Percentiles rank a stretch among this genome's conserved stretches.
Conservation (phyloP, 1,140 invertebrate genomes). For the Atta texana region DNA sequence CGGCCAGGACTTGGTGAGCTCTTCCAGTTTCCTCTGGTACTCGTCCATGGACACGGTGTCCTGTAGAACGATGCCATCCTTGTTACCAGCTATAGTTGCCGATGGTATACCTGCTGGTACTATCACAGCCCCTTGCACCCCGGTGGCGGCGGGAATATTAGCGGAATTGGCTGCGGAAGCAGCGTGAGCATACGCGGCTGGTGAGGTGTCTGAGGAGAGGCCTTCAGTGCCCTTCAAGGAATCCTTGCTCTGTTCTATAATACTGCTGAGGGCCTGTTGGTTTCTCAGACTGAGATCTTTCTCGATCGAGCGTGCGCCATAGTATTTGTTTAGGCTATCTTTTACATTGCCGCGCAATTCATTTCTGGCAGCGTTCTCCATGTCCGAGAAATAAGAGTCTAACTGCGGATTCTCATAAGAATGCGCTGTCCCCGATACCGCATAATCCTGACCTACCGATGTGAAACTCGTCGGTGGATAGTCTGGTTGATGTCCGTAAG, state of each 20-base stretch:
- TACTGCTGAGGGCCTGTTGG: neutral
- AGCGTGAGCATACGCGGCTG: conserved; percentile 1
- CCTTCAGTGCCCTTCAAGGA: neutral
- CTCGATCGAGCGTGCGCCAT: conserved; percentile 62
- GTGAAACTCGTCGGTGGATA: conserved; percentile 46
- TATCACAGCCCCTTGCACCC: conserved; percentile 38
- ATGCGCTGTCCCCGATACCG: conserved; percentile 19
- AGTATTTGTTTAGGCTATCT: conserved; percentile 52
- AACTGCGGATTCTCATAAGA: conserved; percentile 7
- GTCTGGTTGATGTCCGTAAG: neutral
- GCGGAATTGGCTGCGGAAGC: neutral
- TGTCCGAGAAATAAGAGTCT: conserved; percentile 54
- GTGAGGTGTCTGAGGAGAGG: neutral
- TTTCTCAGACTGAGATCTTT: conserved; percentile 50
- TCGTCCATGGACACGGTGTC: conserved; percentile 79
- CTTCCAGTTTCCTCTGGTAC: conserved; percentile 79
- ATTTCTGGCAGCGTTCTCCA: conserved; percentile 1
- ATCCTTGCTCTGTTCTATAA: conserved; percentile 16
- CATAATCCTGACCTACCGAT: conserved; percentile 44
- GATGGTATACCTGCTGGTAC: conserved; percentile 66
- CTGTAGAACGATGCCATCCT: conserved; percentile 76
- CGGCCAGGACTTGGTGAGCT: conserved; percentile 81
- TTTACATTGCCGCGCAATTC: conserved; percentile 37
- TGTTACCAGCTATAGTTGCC: conserved; percentile 69
- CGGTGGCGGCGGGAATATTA: neutral